phyloP scores from a whole-genome alignment of 1,140 invertebrate genomes.

The Sipha flava region DNA sequence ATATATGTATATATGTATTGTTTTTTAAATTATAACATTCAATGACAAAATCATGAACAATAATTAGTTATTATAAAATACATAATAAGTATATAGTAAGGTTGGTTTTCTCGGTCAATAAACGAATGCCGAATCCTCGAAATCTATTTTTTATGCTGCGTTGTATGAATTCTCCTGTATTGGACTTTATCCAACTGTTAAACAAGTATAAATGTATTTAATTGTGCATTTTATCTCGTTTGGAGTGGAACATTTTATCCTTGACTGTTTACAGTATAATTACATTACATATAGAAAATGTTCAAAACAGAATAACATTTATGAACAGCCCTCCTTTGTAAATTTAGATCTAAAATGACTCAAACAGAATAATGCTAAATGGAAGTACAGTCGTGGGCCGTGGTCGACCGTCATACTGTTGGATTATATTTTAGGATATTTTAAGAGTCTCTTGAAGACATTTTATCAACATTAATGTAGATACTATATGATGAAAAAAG shows the following conservation, averaged over 20 bases:
- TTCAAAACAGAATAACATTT: neutral
- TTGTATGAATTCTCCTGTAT: neutral
- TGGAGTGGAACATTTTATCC: neutral
- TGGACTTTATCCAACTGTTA: slow-evolving; percentile 1
- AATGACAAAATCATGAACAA: no score
- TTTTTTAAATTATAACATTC: no score
- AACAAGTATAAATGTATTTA: neutral
- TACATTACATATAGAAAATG: neutral
- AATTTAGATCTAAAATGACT: neutral
- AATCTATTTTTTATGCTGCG: neutral
- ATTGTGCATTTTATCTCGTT: neutral
- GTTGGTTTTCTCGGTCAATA: no score
- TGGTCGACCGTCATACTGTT: no score
- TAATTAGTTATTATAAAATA: no score
- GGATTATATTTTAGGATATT: no score
- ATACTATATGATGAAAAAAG: no score
- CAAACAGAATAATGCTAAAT: neutral
- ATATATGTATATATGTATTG: no score
- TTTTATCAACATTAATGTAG: no score
- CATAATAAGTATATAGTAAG: no score
- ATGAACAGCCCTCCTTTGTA: neutral
- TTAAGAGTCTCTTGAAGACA: no score
- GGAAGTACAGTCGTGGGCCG: no score
- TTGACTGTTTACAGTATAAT: neutral
- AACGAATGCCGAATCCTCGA: neutral